phyloP scores from a whole-genome alignment of 2,888 invertebrate genomes.

The Panopea generosa region DNA sequence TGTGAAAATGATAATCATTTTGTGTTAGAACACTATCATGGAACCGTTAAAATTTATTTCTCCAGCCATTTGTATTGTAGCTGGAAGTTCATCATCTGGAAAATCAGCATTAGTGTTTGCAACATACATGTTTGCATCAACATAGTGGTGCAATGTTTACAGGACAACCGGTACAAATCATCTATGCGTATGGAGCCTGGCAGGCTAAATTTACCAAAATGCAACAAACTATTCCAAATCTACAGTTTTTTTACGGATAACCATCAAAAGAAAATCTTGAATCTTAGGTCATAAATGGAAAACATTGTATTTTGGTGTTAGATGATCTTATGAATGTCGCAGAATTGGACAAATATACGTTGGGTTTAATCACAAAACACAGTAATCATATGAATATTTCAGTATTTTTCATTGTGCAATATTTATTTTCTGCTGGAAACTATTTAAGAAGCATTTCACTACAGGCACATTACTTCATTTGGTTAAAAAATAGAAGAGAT shows the following conservation, averaged over 20 bases:
- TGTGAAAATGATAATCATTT: too few relatives aligned
- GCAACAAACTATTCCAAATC: constrained; percentile 14
- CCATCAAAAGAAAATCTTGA: constrained; percentile 27
- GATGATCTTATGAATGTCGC: too few relatives aligned
- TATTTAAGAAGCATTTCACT: constrained; percentile 8
- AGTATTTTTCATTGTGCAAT: too few relatives aligned
- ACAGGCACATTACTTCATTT: constrained; percentile 25
- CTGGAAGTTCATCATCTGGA: constrained; percentile 15
- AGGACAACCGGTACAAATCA: constrained; percentile 12
- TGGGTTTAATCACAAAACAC: constrained; percentile 29
- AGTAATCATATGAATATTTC: constrained; percentile 33
- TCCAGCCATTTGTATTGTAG: constrained; percentile 24
- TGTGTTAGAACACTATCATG: too few relatives aligned
- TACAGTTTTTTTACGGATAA: constrained; percentile 36
- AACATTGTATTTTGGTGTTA: too few relatives aligned
- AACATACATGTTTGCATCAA: constrained; percentile 26
- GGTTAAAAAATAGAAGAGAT: constrained; percentile 20
- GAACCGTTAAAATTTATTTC: constrained; percentile 27
- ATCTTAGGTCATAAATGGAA: too few relatives aligned
- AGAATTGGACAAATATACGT: too few relatives aligned
- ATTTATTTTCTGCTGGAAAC: too few relatives aligned
- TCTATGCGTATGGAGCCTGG: constrained; percentile 30
- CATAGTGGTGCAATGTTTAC: constrained; percentile 22
- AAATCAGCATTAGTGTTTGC: constrained; percentile 25
- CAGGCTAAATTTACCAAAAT: too few relatives aligned